Percentiles rank a stretch among this genome's conserved stretches.
phyloP scores from a whole-genome alignment of 2,888 invertebrate species.

The Cremastinae sp. region DNA sequence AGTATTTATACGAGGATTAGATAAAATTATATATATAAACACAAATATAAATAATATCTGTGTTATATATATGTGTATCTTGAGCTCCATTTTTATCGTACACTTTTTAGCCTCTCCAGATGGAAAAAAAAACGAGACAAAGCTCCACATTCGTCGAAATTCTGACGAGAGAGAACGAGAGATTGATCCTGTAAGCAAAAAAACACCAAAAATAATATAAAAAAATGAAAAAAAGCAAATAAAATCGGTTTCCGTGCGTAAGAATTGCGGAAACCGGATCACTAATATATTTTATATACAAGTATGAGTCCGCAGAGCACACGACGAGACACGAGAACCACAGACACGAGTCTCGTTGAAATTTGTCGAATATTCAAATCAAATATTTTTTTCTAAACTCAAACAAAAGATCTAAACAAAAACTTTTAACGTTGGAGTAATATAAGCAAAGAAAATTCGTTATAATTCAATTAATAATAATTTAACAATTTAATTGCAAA shows the following conservation, averaged over 20 bases:
- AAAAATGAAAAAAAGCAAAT: slow-evolving; percentile 34
- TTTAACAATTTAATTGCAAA: too few species aligned
- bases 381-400: too few species aligned
- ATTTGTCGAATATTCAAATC: too few species aligned
- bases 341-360: too few species aligned
- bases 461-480: slow-evolving; percentile 31
- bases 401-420: too few species aligned
- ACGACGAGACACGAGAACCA: too few species aligned
- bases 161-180: slow-evolving; percentile 24
- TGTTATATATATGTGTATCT: too few species aligned
- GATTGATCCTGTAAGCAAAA: slow-evolving; percentile 42
- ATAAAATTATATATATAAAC: slow-evolving; percentile 25
- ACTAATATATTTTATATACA: slow-evolving; percentile 61
- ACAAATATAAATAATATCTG: too few species aligned
- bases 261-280: slow-evolving; percentile 46
- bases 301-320: slow-evolving; percentile 52
- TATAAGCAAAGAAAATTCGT: too few species aligned
- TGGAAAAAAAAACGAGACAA: background rate
- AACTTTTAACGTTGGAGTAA: too few species aligned
- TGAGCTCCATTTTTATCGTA: slow-evolving; percentile 23
- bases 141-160: slow-evolving; percentile 20
- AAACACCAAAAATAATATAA: slow-evolving; percentile 54
- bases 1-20: too few species aligned
- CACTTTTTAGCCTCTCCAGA: slow-evolving; percentile 20
- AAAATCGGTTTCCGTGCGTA: slow-evolving; percentile 50